Conservation (phyloP, 2,888 invertebrate genomes). For the Margaritifera margaritifera region DNA sequence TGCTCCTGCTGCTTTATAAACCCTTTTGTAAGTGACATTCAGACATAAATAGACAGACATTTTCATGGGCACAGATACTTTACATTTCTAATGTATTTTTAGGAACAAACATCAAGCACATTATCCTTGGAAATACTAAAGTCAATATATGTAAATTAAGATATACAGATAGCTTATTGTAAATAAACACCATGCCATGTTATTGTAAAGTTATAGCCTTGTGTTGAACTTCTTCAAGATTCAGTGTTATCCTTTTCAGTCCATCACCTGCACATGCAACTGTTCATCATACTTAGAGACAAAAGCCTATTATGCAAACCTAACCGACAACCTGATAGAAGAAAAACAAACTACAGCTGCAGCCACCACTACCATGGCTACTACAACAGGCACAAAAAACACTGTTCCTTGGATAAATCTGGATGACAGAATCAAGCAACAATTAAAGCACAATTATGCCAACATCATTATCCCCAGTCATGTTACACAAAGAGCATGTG, state of each 20-base stretch:
- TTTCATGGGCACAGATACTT: no score
- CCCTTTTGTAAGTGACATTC: slow-evolving; percentile 9
- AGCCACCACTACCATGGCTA: neutral
- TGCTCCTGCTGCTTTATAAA: slow-evolving; percentile 22
- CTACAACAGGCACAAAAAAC: neutral
- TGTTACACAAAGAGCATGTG: slow-evolving; percentile 31
- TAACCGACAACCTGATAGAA: slow-evolving; percentile 10
- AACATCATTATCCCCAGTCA: neutral
- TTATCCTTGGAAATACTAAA: neutral
- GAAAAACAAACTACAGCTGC: neutral
- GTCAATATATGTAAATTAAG: neutral
- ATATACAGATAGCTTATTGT: no score
- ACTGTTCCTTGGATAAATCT: slow-evolving; percentile 5
- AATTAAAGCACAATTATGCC: neutral
- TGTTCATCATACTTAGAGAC: slow-evolving; percentile 18
- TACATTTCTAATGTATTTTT: neutral
- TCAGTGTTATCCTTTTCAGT: neutral
- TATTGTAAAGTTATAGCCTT: no score
- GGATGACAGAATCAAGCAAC: slow-evolving; percentile 2
- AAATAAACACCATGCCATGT: no score
- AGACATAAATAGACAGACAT: no score
- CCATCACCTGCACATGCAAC: slow-evolving; percentile 22
- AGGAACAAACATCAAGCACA: neutral
- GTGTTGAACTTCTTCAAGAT: no score
- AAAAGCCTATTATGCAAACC: slow-evolving; percentile 4